These are phyloP conservation scores for Micromys minutus DNA, from an alignment of 2,113 vertebrate genomes.

Conservation along the genomic window DNA sequence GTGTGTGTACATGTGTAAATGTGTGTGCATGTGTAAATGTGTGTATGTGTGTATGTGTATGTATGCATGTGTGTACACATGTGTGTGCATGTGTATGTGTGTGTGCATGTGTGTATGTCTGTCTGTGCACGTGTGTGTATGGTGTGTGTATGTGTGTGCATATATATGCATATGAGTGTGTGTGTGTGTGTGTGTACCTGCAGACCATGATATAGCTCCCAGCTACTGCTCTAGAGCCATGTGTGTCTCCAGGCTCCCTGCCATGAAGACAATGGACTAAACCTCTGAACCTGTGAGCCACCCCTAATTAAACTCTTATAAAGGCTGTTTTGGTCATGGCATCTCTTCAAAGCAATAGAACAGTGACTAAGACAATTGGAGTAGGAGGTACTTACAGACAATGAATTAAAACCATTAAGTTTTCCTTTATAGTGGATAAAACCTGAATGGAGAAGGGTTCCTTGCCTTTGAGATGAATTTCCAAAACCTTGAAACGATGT, in stretches of 20 bases:
- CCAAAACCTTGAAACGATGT: background rate
- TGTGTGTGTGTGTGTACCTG: background rate
- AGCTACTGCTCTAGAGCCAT: background rate
- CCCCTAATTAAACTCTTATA: background rate
- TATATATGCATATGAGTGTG: too few relatives aligned
- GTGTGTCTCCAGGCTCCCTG: too few relatives aligned
- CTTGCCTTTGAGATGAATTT: conserved; percentile 19
- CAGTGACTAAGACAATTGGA: too few relatives aligned
- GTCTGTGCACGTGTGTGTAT: too few relatives aligned
- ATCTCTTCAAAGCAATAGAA: background rate
- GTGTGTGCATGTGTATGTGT: too few relatives aligned
- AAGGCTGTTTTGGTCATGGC: background rate
- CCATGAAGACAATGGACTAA: background rate
- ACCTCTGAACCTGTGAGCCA: background rate
- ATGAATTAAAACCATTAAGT: background rate
- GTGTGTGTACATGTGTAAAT: too few relatives aligned
- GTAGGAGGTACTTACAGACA: background rate
- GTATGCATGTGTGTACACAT: too few relatives aligned
- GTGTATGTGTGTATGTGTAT: too few relatives aligned
- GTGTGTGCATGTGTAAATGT: too few relatives aligned
- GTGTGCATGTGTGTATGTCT: too few relatives aligned
- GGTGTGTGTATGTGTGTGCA: too few relatives aligned
- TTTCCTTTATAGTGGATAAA: conserved; percentile 18
- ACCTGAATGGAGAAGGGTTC: background rate
- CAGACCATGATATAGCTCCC: background rate